Percentiles rank a stretch among this genome's conserved stretches.
phyloP scores from a whole-genome alignment of 2,888 invertebrate species.

The Drosophila incognita region DNA sequence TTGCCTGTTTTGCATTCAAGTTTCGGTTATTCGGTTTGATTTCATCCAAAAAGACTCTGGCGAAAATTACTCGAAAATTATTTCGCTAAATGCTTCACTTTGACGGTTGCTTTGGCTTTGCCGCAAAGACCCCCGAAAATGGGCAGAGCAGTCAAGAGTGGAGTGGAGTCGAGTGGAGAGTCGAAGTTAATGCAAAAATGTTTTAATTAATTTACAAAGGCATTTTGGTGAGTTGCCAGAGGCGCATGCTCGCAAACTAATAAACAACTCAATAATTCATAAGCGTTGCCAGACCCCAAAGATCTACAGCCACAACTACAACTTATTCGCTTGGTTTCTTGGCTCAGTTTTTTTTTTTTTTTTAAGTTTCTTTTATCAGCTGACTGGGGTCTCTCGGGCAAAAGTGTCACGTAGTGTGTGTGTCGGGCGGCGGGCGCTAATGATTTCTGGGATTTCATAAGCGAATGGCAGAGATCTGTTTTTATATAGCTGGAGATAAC shows the following conservation, averaged over 20 bases:
- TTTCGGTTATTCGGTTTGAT: conserved; percentile 54
- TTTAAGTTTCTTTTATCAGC: conserved; percentile 16
- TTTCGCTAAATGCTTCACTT: conserved; percentile 58
- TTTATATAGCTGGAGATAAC: conserved; percentile 46
- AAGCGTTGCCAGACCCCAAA: conserved; percentile 45
- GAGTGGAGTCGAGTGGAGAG: conserved; percentile 9
- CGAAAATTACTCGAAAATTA: conserved; percentile 69
- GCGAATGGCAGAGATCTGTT: conserved; percentile 53
- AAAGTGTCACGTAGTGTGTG: conserved; percentile 63
- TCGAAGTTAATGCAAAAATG: conserved; percentile 73
- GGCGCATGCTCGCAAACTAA: conserved; percentile 21
- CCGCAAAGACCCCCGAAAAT: conserved; percentile 46
- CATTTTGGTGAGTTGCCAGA: conserved; percentile 28
- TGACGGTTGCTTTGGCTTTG: conserved; percentile 14
- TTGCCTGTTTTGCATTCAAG: conserved; percentile 75
- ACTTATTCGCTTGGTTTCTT: conserved; percentile 29
- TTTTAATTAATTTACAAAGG: conserved; percentile 75
- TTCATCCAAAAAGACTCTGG: conserved; percentile 54
- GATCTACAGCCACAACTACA: conserved; percentile 22
- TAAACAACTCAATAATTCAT: conserved; percentile 76
- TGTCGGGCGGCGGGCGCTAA: conserved; percentile 60
- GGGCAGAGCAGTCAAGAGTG: conserved; percentile 37
- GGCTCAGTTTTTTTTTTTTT: neutral
- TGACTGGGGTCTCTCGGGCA: conserved; percentile 12
- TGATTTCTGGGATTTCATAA: conserved; percentile 79